Conservation (phyloP, 1,140 invertebrate genomes). For the Paraescarpia echinospica region DNA sequence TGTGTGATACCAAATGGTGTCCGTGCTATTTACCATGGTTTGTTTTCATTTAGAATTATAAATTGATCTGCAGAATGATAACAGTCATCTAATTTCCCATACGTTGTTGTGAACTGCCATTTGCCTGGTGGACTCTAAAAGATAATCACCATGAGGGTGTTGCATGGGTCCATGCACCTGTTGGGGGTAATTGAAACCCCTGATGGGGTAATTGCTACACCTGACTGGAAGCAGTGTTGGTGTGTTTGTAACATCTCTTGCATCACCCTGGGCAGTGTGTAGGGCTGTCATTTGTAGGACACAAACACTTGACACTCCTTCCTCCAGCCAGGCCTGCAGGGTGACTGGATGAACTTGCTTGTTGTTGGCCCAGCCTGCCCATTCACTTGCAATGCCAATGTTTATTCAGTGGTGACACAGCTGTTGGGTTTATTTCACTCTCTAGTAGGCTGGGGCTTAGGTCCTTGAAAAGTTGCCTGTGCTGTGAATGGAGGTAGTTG, state of each 20-base stretch:
- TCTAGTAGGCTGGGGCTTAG: neutral
- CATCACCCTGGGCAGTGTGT: neutral
- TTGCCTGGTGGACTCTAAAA: neutral
- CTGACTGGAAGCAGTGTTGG: neutral
- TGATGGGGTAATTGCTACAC: neutral
- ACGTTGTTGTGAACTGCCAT: neutral
- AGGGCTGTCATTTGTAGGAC: neutral
- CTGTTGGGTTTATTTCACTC: neutral
- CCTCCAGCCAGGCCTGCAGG: neutral
- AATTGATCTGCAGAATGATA: neutral
- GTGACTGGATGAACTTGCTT: neutral
- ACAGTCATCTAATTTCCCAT: neutral
- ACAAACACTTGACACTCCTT: neutral
- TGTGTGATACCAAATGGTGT: too few relatives aligned
- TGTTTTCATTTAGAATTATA: too few relatives aligned
- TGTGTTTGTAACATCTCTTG: neutral
- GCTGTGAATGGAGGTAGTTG: neutral
- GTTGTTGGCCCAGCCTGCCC: neutral
- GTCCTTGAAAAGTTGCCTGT: neutral
- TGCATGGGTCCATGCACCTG: neutral
- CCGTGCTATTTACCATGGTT: too few relatives aligned
- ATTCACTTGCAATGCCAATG: neutral
- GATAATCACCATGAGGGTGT: neutral
- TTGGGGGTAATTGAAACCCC: neutral
- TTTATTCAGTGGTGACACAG: neutral